Conservation (phyloP, 2,888 invertebrate species). For the Cynaeus angustus region DNA sequence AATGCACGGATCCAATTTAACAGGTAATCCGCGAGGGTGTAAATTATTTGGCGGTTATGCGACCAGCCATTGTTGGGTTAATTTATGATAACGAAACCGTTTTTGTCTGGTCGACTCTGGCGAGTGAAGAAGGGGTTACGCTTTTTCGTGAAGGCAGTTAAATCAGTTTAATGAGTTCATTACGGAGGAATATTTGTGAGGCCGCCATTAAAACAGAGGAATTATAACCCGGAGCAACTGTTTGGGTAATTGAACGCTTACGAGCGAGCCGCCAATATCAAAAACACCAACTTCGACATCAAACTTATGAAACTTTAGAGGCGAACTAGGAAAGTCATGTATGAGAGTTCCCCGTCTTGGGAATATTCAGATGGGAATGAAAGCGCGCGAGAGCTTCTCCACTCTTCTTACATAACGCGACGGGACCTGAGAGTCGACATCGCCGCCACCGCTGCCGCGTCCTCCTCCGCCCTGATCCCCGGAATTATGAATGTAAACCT, state of each 20-base stretch:
- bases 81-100: conserved; percentile 43
- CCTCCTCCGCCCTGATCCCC: conserved; percentile 50
- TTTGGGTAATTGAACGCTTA: conserved; percentile 56
- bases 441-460: conserved; percentile 41
- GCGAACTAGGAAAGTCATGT: conserved; percentile 52
- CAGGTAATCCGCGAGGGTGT: conserved; percentile 28
- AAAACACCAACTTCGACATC: conserved; percentile 48
- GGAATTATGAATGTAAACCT: conserved; percentile 55
- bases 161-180: conserved; percentile 64
- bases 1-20: conserved; percentile 28
- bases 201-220: conserved; percentile 53
- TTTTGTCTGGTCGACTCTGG: conserved; percentile 30
- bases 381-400: conserved; percentile 40
- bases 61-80: conserved; percentile 35
- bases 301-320: conserved; percentile 48
- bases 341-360: conserved; percentile 51
- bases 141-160: conserved; percentile 58
- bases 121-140: conserved; percentile 53
- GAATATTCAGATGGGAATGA: conserved; percentile 54
- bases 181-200: conserved; percentile 56
- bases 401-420: conserved; percentile 44
- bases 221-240: conserved; percentile 56
- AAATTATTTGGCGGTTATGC: conserved; percentile 29
- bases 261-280: conserved; percentile 46
- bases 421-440: conserved; percentile 40